Evolutionary conservation across 2,113 vertebrate genomes (phyloP).

Genomic region (Isichthys henryi): DNA sequence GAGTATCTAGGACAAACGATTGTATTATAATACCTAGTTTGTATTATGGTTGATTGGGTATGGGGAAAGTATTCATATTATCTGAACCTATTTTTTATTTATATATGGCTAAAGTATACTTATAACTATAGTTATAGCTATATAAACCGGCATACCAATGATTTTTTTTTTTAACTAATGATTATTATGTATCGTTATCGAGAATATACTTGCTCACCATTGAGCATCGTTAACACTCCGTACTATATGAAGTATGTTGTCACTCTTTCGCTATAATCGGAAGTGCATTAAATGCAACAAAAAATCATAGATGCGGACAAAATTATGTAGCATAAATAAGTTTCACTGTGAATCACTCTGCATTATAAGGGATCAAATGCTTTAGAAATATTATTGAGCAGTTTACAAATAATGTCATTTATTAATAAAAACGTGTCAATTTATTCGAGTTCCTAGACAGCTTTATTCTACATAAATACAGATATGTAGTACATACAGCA

Average conservation of each 20-base stretch:
- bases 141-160: background rate
- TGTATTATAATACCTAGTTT: background rate
- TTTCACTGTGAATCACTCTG: background rate
- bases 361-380: background rate
- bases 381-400: too few relatives aligned
- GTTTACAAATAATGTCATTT: background rate
- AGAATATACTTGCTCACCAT: background rate
- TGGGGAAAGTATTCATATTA: background rate
- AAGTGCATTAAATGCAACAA: background rate
- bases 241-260: background rate
- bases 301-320: background rate
- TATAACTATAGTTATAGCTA: background rate
- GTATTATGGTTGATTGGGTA: background rate
- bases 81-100: background rate
- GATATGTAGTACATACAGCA: background rate
- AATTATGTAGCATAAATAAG: background rate
- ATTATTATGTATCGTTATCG: background rate
- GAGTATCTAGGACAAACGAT: background rate
- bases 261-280: background rate
- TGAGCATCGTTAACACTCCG: background rate
- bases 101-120: background rate
- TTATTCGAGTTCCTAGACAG: background rate
- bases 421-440: background rate
- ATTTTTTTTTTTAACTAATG: background rate
- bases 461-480: background rate